A percentile compares a stretch with the other conserved stretches of the same genome.
phyloP scores from a whole-genome alignment of 2,113 vertebrate species.

The Corvus hawaiiensis region DNA sequence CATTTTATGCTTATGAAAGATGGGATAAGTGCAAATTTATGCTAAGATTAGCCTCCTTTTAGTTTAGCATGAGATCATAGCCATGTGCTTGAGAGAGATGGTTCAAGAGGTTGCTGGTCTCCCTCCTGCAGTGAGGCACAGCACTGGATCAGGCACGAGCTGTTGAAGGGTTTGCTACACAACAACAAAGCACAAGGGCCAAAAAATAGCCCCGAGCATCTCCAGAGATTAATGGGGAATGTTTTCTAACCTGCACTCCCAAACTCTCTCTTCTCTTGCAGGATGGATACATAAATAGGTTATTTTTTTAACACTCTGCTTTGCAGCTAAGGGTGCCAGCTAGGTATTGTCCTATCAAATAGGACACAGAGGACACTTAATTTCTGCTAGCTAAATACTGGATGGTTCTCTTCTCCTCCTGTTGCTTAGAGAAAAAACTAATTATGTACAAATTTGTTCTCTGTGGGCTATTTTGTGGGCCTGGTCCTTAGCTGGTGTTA shows the following conservation, averaged over 20 bases:
- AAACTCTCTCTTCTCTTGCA: background rate
- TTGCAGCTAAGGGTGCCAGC: background rate
- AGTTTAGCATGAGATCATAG: conserved; percentile 48
- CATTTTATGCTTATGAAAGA: conserved; percentile 59
- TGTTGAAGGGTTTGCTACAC: background rate
- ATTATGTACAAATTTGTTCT: background rate
- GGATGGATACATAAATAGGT: background rate
- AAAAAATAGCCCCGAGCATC: background rate
- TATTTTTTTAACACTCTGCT: background rate
- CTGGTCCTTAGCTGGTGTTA: background rate
- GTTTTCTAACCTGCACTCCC: background rate
- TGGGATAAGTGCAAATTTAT: conserved; percentile 66
- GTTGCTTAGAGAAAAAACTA: conserved; percentile 39
- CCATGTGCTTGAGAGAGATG: background rate
- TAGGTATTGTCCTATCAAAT: background rate
- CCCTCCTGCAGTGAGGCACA: background rate
- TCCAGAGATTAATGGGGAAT: background rate
- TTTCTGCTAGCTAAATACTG: background rate
- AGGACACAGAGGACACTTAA: background rate
- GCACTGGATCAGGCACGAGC: rapidly evolving
- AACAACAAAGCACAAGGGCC: background rate
- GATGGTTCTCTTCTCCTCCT: background rate
- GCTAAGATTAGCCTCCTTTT: conserved; percentile 63
- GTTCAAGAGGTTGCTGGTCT: conserved; percentile 29
- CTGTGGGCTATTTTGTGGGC: background rate